Conservation (phyloP, 2,797 vertebrate species). For the Carduelis carduelis region DNA sequence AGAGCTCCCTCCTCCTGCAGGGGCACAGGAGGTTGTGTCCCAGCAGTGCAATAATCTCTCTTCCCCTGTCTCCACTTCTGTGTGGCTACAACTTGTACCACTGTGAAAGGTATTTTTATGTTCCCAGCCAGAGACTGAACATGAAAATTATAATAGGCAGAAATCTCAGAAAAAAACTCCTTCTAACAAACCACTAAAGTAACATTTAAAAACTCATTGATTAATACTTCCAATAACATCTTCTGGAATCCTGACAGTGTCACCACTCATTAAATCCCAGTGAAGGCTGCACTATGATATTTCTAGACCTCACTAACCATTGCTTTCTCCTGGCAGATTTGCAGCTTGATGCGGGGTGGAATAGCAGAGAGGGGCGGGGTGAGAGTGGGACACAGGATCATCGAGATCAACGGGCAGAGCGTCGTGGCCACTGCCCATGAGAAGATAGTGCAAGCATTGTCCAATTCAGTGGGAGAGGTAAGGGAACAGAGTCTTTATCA, state of each 20-base stretch:
- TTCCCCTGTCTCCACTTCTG: background rate
- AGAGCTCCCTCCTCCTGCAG: background rate
- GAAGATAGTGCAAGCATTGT: conserved; percentile 98
- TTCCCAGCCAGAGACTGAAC: background rate
- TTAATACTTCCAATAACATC: background rate
- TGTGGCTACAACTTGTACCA: background rate
- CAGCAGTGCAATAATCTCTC: background rate
- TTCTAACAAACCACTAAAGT: background rate
- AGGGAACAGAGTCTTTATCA: conserved; percentile 4
- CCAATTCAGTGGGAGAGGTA: conserved; percentile 99
- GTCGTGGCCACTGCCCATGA: conserved; percentile 98
- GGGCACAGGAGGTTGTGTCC: background rate
- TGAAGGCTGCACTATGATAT: background rate
- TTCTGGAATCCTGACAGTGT: background rate
- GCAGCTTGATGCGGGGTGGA: conserved; percentile 97
- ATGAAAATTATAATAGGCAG: background rate
- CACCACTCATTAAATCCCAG: background rate
- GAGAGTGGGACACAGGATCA: conserved; percentile 94
- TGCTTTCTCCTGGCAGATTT: conserved; percentile 81
- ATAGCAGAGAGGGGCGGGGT: conserved; percentile 96
- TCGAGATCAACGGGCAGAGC: conserved; percentile 97
- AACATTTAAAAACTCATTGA: background rate
- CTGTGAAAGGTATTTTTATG: background rate
- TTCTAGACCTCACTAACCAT: background rate
- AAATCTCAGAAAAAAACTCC: background rate